Base-by-base conservation (phyloP, 1,140 invertebrate species). In the Glossosoma conforme region DNA sequence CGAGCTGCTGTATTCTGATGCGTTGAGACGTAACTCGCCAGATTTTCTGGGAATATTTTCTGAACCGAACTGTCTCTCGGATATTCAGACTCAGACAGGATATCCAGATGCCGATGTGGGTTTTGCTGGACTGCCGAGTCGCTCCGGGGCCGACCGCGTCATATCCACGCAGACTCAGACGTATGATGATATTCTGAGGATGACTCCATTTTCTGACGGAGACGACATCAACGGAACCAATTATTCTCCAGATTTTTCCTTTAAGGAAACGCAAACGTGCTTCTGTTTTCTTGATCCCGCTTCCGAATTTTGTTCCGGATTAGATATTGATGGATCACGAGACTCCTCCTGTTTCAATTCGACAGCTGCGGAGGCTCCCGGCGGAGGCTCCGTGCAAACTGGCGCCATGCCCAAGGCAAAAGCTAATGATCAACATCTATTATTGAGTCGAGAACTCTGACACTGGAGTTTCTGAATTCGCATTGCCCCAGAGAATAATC, bases 81-180 rank as follows among this genome's bases (percentile, higher is more conserved):
- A 46, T 18, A 46, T 46, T 9, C 44, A 46, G 11, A 46, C 44
- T 8, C 44, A 46, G 18, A 46, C 44, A 5, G 14, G 25, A 1
- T 44, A 18, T 19, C 15, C 33, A 9, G 17, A 44, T 4, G 15
- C 1, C 33, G 30, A 17, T 2, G 17, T 46, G 10, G 14, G 21
- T 25, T 45, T 45, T 32, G 25, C 25, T n/a, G 28, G 25, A 30
- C 8, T 30, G 25, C 25, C 25, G 25, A 30, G 8, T 30, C n/a
- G n/a, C n/a, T n/a, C 25, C 25, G 25, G n/a, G 8, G 25, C 8
- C n/a, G n/a, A 8, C 25, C n/a, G 8, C 8, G 25, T n/a, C 8
- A 46, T 46, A n/a, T 46, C 44, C 3, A 46, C 35, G 2, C 17
- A 46, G 24, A 46, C 44, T 5, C 44, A 46, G 37, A 46, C 44